Base-by-base conservation (phyloP, 2,888 invertebrate genomes). In the Plagiodera versicolora region DNA sequence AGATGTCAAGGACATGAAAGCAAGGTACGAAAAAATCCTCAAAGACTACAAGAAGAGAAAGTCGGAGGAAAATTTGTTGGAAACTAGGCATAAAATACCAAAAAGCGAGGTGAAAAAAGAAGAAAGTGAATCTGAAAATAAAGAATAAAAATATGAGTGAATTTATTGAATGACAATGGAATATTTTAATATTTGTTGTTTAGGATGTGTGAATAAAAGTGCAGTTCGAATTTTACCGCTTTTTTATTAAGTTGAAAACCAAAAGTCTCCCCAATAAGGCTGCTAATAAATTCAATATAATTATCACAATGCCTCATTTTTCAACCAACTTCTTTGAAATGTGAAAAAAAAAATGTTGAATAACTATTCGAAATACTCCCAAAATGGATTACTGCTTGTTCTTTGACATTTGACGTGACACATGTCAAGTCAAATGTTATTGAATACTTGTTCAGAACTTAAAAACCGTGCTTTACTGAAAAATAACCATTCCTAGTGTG, bases 1-100 rank as follows among this genome's bases (percentile, higher is more conserved):
- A 63, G 80, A 86, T 69, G 81, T 91, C 0, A 81, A 86, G 69
- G 80, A 82, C 53, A 79, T 89, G 71, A 89, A 89, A 74, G 85
- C 85, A 67, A 72, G 83, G 28, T 91, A 85, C 70, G 85, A 85
- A 69, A 80, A 79, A 60, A 79, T 81, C 46, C 81, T 81, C 70
- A 83, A 81, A 58, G 72, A 72, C 16, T 68, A 61, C 45, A 75
- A 74, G 52, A 74, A 75, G 61, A 67, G 73, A 47, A 77, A 75
- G 70, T 56, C 67, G 17, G 70, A 69, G 51, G 68, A 70, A 51
- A 68, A 67, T 14, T 1, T 56, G 19, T 39, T 56, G 48, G 60
- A 59, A 51, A 47, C 51, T 54, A 58, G 53, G 60, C 63, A 56
- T 61, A 68, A 67, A 64, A 64, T 62, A 16, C 50, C 60, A 24